These are phyloP conservation scores for Drosophila macrospina DNA, from an alignment of 2,888 invertebrate genomes.

Conservation along the genomic window DNA sequence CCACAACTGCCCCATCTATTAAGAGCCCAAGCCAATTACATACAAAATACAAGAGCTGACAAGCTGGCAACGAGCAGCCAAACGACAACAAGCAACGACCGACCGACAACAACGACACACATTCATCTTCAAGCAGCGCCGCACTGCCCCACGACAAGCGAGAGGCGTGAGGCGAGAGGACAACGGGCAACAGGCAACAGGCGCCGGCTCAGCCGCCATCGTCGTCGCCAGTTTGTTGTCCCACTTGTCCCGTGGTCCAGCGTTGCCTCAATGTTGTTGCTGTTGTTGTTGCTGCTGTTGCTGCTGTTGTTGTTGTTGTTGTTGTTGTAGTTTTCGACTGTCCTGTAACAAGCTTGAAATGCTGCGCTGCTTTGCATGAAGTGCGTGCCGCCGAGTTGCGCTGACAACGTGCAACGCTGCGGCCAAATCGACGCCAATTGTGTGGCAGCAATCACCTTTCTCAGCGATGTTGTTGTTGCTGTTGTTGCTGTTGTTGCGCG, in stretches of 20 bases:
- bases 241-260: neutral
- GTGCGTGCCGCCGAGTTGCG: slow-evolving; percentile 54
- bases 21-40: slow-evolving; percentile 72
- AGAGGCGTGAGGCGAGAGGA: no score
- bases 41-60: slow-evolving; percentile 77
- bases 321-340: slow-evolving; percentile 6
- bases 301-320: no score
- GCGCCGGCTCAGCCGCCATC: slow-evolving; percentile 71
- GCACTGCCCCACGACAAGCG: slow-evolving; percentile 45
- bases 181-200: slow-evolving; percentile 60
- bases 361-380: slow-evolving; percentile 62
- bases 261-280: no score
- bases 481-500: slow-evolving; percentile 36
- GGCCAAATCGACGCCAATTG: slow-evolving; percentile 70
- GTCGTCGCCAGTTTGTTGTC: slow-evolving; percentile 17
- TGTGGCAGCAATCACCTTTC: slow-evolving; percentile 63
- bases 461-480: slow-evolving; percentile 33
- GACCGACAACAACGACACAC: slow-evolving; percentile 64
- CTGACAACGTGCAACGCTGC: slow-evolving; percentile 19
- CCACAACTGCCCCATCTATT: slow-evolving; percentile 50
- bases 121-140: slow-evolving; percentile 73
- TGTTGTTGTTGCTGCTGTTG: no score
- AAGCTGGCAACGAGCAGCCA: slow-evolving; percentile 54
- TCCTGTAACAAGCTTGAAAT: slow-evolving; percentile 67
- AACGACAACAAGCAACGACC: slow-evolving; percentile 6